These are phyloP conservation scores for Pyrrhosoma nymphula DNA, from an alignment of 2,888 invertebrate genomes.

Conservation along the genomic window DNA sequence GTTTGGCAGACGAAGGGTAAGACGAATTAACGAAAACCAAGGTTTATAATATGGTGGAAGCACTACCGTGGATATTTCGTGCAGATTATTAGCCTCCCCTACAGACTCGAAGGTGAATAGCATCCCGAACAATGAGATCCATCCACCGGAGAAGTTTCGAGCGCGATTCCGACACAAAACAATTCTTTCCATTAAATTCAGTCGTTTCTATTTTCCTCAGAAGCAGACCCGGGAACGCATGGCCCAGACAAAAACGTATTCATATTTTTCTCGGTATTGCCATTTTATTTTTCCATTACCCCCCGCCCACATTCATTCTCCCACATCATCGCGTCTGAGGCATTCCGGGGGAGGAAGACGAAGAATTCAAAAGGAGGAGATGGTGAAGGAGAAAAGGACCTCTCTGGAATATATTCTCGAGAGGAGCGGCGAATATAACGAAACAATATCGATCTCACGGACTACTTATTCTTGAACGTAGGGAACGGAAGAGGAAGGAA, in stretches of 20 bases:
- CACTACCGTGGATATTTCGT: background rate
- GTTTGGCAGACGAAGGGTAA: background rate
- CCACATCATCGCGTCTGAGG: slow-evolving; percentile 50
- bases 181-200: slow-evolving; percentile 19
- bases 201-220: background rate
- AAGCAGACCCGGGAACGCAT: background rate
- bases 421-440: slow-evolving; percentile 37
- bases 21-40: background rate
- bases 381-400: background rate
- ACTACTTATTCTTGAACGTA: slow-evolving; percentile 32
- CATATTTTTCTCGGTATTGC: slow-evolving; percentile 26
- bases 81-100: background rate
- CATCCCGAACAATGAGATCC: background rate
- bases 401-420: background rate
- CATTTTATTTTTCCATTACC: slow-evolving; percentile 16
- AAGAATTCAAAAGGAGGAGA: background rate
- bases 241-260: background rate
- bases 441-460: slow-evolving; percentile 61
- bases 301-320: slow-evolving; percentile 23
- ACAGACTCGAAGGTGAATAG: background rate
- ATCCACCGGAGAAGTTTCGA: background rate
- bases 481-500: slow-evolving; percentile 4
- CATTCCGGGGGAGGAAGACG: background rate
- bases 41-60: background rate
- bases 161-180: background rate